Evolutionary conservation across 2,797 vertebrate genomes (phyloP), one percentile per base, ranked within the genome.

Genomic region (Acipenser oxyrinchus): DNA sequence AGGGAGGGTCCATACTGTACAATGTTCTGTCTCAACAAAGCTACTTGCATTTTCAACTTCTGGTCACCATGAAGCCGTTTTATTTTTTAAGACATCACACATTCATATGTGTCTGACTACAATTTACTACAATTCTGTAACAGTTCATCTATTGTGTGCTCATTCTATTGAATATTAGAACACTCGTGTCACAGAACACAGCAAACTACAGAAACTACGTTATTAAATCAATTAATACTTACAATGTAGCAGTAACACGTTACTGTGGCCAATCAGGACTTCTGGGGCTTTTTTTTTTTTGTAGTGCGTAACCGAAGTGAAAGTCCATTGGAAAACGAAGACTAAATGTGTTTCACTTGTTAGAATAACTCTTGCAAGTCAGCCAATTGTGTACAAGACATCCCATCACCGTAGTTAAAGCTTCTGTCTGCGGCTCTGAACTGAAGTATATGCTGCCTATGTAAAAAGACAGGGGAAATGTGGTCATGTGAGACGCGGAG

Each of bases 401-500:
- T 79, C 82, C 81, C 81, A 77, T 71, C 61, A 79, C 81, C 72
- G 72, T 75, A 70, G 76, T 84, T 86, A 81, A 83, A 60, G 79
- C 85, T 80, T 83, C 86, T 84, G 82, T 81, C 87, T 88, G 89
- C 90, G 84, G 83, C 81, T 93, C 92, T 88, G 87, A 89, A 92
- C 83, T 90, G 90, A 90, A 84, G 91, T 87, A 84, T 83, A 87
- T 81, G 81, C 87, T 88, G 86, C 88, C 83, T 89, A 83, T 88
- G 88, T 87, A 90, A 84, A 88, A 88, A 85, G 81, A 87, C 77
- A 37, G 84, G 75, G 86, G 82, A 87, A 82, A 85, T 69, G 81
- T 72, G 84, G 75, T 93, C 93, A 96, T 82, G 93, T 95, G 95
- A 91, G 83, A 79, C 67, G 67, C 68, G 78, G 69, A 63, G 70